Evolutionary conservation across 2,797 vertebrate species (phyloP).

Genomic region (Sebastes trivittatus): DNA sequence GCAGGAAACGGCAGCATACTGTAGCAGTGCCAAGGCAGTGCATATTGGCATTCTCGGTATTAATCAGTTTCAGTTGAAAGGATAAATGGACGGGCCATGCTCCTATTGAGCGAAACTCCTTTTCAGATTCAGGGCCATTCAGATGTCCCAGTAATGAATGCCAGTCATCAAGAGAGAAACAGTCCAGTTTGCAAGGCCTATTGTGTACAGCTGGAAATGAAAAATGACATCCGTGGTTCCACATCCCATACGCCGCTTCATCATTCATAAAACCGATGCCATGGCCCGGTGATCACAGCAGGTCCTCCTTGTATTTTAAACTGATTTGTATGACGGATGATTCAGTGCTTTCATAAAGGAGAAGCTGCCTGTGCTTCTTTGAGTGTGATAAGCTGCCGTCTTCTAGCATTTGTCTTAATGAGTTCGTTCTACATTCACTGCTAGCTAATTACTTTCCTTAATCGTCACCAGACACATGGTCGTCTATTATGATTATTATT

Average conservation of each 20-base stretch:
- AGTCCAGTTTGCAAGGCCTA: conserved; percentile 14
- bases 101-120: conserved; percentile 17
- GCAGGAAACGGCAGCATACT: background rate
- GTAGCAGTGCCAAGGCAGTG: background rate
- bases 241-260: conserved; percentile 23
- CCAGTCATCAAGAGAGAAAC: conserved; percentile 16
- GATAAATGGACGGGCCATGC: conserved; percentile 13
- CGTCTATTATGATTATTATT: conserved; percentile 49
- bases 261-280: conserved; percentile 43
- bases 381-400: conserved; percentile 60
- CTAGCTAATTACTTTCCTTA: conserved; percentile 69
- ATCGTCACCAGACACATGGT: conserved; percentile 70
- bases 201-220: conserved; percentile 57
- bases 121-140: conserved; percentile 31
- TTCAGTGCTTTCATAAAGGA: conserved; percentile 60
- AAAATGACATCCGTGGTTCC: conserved; percentile 37
- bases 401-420: conserved; percentile 59
- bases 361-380: conserved; percentile 44
- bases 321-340: conserved; percentile 57
- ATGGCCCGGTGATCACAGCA: conserved; percentile 32
- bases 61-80: conserved; percentile 31
- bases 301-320: conserved; percentile 42
- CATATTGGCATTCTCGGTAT: conserved; percentile 11
- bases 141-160: conserved; percentile 34
- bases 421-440: conserved; percentile 62